Base-by-base conservation (phyloP, 2,113 vertebrate species). In the Pseudorhombus dupliciocellatus region DNA sequence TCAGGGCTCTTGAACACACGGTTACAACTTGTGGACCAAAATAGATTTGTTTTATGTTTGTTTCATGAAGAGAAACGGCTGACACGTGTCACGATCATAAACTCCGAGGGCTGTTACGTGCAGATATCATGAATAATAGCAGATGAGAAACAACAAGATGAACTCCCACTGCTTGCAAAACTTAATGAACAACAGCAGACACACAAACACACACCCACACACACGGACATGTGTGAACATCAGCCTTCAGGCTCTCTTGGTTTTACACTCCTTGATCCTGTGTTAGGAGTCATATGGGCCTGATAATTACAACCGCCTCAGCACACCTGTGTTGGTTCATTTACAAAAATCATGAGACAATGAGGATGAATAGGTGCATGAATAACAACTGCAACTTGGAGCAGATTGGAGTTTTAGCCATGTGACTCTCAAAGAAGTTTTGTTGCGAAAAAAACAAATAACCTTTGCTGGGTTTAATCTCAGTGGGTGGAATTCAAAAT, bases 181-280 rank as follows among this genome's bases (percentile, higher is more conserved):
- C 77, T 74, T 84, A 89, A 91, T 89, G 75, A 86, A 87, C 69
- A 80, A 79, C 79, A 83, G 59, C 58, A 34, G 79, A 52, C 26
- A 44, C 65, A 53, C 34, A 28, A 46, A 66, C 65, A 77, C 26
- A 48, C 44, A 48, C 44, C 20, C 42, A 53, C 30, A 28, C 51
- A 66, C 66, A 77, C 24, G 4, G 1, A 21, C 46, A 50, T 4
- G 46, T 75, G 58, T 77, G 58, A 75, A 71, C 76, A 65, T 65
- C 69, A 70, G 37, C n/a, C 26, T n/a, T 76, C 74, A 58, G 63
- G 26, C 59, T 80, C 56, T 81, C 71, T 62, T 62, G 59, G 72
- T 74, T 74, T 80, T 65, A 61, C 46, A 46, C 30, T 58, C 28
- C 60, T 60, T 80, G 56, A 65, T 78, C 20, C 60, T 56, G 37